Evolutionary conservation across 2,113 vertebrate species (phyloP), one percentile per base, ranked within the genome.

Genomic region (Xiphophorus maculatus): DNA sequence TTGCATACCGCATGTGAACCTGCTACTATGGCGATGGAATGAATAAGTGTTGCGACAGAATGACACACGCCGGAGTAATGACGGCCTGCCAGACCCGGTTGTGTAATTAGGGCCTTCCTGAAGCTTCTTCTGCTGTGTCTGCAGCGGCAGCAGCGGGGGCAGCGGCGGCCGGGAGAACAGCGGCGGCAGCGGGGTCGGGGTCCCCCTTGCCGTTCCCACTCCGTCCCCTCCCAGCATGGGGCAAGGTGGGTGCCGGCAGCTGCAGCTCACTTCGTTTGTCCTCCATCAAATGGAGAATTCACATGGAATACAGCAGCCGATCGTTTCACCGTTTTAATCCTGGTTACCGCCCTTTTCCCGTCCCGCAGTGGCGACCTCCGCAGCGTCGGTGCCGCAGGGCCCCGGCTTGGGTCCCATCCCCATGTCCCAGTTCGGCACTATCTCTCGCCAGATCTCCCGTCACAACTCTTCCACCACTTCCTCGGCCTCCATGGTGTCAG

Each of bases 341-440:
- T 25, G 25, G 7, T 37, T 4, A 7, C 17, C 27, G 17, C 30
- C 2, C 22, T 35, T 29, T 5, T 62, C 84, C 87, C 5, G 81
- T 75, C 77, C 79, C 86, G 27, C 93, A 95, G 90, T 94, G 87
- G 94, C 74, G 84, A 89, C 96, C 92, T 96, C 95, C 79, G 94
- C 89, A 67, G 92, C 96, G 94, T 96, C 87, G 2, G 93, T 94
- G 62, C 93, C 91, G 19, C 92, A 92, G 80, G 95, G 94, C 3
- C 94, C 96, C 81, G 97, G 97, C 87, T 94, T 97, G 84, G 97
- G 96, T 82, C 97, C 98, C 80, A 96, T 97, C 91, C 97, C 98
- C 90, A 97, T 97, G 94, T 99, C 98, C 89, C 98, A 99, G 95
- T 99, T 98, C 83, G 97, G 98, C 94, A 99, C 98, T 87, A 98